Evolutionary conservation across 2,888 invertebrate species (phyloP).

Genomic region (Odontomyia ornata): DNA sequence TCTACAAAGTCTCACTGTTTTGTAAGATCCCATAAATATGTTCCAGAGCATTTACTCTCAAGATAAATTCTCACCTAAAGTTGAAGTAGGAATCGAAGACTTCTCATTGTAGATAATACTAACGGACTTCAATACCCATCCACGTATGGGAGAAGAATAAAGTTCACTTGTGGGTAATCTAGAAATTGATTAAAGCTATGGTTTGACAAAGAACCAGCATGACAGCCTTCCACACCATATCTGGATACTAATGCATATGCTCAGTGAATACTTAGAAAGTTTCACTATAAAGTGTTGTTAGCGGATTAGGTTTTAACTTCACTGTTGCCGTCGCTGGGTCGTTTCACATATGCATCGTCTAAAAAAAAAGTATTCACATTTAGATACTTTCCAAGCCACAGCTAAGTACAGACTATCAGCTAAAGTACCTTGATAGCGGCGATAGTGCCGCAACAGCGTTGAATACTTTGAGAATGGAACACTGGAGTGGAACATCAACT

Average conservation of each 20-base stretch:
- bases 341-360: conserved; percentile 12
- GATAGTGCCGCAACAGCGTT: background rate
- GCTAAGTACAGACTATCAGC: background rate
- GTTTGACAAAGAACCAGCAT: conserved; percentile 30
- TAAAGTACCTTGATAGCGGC: conserved; percentile 1
- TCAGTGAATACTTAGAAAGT: background rate
- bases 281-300: background rate
- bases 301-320: conserved; percentile 2
- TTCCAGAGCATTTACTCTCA: no score
- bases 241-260: background rate
- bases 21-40: no score
- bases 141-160: conserved; percentile 28
- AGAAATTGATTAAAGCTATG: conserved; percentile 36
- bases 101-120: no score
- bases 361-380: conserved; percentile 19
- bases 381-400: conserved; percentile 6
- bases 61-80: no score
- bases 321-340: no score
- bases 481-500: no score
- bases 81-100: no score
- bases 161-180: conserved; percentile 37
- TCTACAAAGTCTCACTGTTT: no score
- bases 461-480: no score
- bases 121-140: background rate
- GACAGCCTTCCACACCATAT: background rate